A percentile compares a stretch with the other conserved stretches of the same genome.
phyloP scores from a whole-genome alignment of 2,113 vertebrate species.

The Saimiri boliviensis region DNA sequence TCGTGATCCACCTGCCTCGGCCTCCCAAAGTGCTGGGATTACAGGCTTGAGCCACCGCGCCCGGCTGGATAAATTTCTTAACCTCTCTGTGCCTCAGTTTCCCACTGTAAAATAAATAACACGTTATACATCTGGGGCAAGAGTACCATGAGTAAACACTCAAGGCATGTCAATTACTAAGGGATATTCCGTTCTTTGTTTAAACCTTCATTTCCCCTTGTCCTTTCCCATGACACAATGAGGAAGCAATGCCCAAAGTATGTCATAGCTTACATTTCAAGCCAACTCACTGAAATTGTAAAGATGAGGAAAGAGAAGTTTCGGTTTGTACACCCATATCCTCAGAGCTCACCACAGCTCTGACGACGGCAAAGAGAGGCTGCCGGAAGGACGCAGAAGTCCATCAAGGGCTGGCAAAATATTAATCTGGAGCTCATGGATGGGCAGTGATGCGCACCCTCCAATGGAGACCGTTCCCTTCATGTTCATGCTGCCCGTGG shows the following conservation, averaged over 20 bases:
- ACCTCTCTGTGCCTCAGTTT: neutral
- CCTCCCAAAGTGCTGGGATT: no score
- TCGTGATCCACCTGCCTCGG: no score
- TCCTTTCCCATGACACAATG: neutral
- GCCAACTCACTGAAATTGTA: neutral
- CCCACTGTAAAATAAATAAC: neutral
- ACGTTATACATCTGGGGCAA: neutral
- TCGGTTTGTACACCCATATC: neutral
- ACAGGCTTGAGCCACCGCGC: no score
- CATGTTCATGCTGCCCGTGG: neutral
- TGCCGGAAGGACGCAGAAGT: constrained; percentile 56
- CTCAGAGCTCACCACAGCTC: neutral
- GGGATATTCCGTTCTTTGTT: neutral
- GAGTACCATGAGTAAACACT: neutral
- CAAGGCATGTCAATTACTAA: neutral
- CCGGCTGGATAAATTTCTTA: neutral
- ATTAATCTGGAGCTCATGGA: constrained; percentile 72
- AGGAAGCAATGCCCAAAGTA: neutral
- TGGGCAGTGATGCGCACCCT: constrained; percentile 41
- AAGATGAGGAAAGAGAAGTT: neutral
- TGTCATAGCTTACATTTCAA: neutral
- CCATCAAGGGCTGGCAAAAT: constrained; percentile 72
- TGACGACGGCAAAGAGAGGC: constrained; percentile 44
- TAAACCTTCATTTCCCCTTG: neutral
- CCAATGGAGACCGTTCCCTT: neutral